Evolutionary conservation across 2,888 invertebrate genomes (phyloP).

Genomic region (Anthoptus insignis): DNA sequence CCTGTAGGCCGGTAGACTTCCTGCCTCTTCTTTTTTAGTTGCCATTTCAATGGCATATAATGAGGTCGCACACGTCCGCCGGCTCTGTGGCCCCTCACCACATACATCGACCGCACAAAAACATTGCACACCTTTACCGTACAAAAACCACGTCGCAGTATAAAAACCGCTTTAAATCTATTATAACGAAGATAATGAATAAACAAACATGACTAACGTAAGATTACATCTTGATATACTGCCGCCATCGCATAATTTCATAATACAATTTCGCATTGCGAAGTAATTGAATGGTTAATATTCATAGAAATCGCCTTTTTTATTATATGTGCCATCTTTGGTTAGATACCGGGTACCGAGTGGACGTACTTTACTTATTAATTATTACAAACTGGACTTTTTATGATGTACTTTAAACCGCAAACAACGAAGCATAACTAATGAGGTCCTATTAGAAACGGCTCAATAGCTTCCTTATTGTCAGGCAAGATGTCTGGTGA

Average conservation of each 20-base stretch:
- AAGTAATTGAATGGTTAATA: slow-evolving; percentile 29
- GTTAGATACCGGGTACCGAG: background rate
- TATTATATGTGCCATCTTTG: slow-evolving; percentile 22
- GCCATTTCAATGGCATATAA: too few relatives aligned
- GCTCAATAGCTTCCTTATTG: too few relatives aligned
- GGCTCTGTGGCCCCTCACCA: slow-evolving; percentile 53
- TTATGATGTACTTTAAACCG: background rate
- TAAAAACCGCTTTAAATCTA: slow-evolving; percentile 49
- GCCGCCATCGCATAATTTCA: slow-evolving; percentile 33
- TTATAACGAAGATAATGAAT: slow-evolving; percentile 53
- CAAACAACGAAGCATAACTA: too few relatives aligned
- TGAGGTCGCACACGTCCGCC: slow-evolving; percentile 43
- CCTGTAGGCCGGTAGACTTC: too few relatives aligned
- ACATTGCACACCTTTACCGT: slow-evolving; percentile 51
- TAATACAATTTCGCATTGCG: slow-evolving; percentile 37
- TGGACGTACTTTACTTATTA: background rate
- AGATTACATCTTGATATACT: slow-evolving; percentile 45
- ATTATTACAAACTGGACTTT: background rate
- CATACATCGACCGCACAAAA: slow-evolving; percentile 53
- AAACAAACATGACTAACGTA: slow-evolving; percentile 49
- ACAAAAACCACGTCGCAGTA: slow-evolving; percentile 45
- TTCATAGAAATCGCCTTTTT: slow-evolving; percentile 23
- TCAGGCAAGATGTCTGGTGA: too few relatives aligned
- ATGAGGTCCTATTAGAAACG: too few relatives aligned
- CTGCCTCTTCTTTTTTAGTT: too few relatives aligned